phyloP scores from a whole-genome alignment of 2,113 vertebrate genomes.

The Thymallus thymallus region DNA sequence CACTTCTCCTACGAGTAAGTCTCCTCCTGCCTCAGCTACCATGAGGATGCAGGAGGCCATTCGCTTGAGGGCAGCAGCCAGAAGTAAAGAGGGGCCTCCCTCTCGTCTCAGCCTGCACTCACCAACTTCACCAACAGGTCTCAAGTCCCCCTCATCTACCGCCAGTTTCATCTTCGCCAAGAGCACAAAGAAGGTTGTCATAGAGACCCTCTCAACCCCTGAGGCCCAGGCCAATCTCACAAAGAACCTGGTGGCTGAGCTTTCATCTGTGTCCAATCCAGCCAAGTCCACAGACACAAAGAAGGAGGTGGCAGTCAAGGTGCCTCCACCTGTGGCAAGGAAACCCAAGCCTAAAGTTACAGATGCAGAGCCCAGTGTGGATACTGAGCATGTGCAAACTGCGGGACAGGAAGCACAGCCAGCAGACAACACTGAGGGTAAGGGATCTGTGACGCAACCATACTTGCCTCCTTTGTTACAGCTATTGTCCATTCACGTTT shows the following conservation, averaged over 20 bases:
- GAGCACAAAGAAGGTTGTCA: conserved; percentile 80
- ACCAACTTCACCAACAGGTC: conserved; percentile 48
- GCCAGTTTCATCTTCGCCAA: conserved; percentile 96
- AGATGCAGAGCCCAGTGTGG: conserved; percentile 51
- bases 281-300: conserved; percentile 53
- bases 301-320: conserved; percentile 70
- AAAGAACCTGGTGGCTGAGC: conserved; percentile 76
- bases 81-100: conserved; percentile 48
- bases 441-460: conserved; percentile 18
- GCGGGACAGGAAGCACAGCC: conserved; percentile 59
- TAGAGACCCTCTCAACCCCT: conserved; percentile 69
- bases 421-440: conserved; percentile 57
- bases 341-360: conserved; percentile 75
- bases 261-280: conserved; percentile 72
- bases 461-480: not conserved
- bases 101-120: conserved; percentile 57
- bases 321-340: conserved; percentile 89
- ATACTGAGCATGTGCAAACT: conserved; percentile 51
- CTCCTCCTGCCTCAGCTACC: conserved; percentile 51
- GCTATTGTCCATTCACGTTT: not conserved
- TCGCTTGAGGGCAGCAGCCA: conserved; percentile 79
- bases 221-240: conserved; percentile 74
- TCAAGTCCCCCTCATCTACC: conserved; percentile 80
- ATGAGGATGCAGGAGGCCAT: conserved; percentile 82
- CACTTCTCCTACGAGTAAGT: conserved; percentile 63